These are phyloP conservation scores for Prinia subflava DNA, from an alignment of 2,113 vertebrate genomes.

Conservation along the genomic window DNA sequence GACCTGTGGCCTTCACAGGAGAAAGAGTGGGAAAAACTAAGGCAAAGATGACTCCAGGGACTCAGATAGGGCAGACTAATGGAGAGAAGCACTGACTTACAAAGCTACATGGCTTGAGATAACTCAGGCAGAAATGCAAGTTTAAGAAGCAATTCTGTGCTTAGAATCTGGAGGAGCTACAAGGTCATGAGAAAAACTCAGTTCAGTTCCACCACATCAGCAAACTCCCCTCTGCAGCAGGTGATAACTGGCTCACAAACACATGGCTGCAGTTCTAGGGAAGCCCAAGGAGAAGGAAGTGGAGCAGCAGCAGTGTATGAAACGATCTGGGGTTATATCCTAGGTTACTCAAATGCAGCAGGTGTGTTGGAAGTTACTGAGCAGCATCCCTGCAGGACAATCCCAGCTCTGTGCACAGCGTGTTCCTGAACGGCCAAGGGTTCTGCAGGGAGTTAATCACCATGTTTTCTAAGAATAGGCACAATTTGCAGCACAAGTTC, in stretches of 20 bases:
- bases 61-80: not conserved
- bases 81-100: not conserved
- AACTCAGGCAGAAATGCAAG: not conserved
- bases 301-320: not conserved
- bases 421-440: rapidly evolving
- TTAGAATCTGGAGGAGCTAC: not conserved
- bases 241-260: not conserved
- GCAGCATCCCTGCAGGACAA: not conserved
- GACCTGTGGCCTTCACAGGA: not conserved
- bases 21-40: not conserved
- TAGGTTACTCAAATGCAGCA: not conserved
- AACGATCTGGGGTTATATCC: not conserved
- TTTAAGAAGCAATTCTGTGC: not conserved
- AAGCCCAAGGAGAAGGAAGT: not conserved
- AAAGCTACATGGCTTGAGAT: not conserved
- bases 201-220: not conserved
- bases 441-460: not conserved
- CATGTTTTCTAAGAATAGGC: not conserved
- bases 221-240: not conserved
- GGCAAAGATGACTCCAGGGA: not conserved
- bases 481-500: not conserved
- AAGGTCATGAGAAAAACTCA: not conserved
- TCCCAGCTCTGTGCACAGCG: not conserved
- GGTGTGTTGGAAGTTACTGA: not conserved
- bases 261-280: not conserved